Base-by-base conservation (phyloP, 2,888 invertebrate genomes). In the Lasiommata megera region DNA sequence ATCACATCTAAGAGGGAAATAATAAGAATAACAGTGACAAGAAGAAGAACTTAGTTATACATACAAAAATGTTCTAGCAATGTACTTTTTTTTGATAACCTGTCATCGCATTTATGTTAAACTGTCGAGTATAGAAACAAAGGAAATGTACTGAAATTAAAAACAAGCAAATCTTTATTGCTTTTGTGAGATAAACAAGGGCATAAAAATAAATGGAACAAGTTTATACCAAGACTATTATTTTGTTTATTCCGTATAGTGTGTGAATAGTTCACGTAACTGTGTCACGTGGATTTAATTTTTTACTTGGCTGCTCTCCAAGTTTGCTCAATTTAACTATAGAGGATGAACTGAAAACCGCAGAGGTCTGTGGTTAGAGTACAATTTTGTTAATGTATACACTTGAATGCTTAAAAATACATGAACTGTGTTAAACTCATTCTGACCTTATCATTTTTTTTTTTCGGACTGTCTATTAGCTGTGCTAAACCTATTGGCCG, bases 261-360 rank as follows among this genome's bases (percentile, higher is more conserved):
- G 58, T 56, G 61, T 56, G 61, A 65, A 64, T 67, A 63, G 65
- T 58, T 60, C 61, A 61, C 61, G 64, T 69, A 65, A 66, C 64
- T 64, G 58, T 67, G 66, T 67, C 77, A 81, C 79, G 77, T 83
- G 77, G 68, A 68, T 72, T 71, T 66, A 65, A 75, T 74, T 79
- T 76, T 72, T 72, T 66, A 56, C 61, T 73, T 82, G 84, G 85
- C 79, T 54, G 61, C 54, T 50, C 28, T 74, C 81, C 84, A 80
- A 71, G 58, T 59, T 69, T 51, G 38, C 23, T 23, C 48, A 48
- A 47, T 48, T 37, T 36, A 18, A 23, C 38, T 12, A 12, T 38
- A 11, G 11, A 38, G 16, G n/a, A 12, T 8, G 28, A 38, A 38
- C 38, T 29, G 38, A 16, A 38, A 18, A 5, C 50, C 6, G 11